Evolutionary conservation across 1,140 invertebrate genomes (phyloP).

Genomic region (Atopsyche davidsoni): DNA sequence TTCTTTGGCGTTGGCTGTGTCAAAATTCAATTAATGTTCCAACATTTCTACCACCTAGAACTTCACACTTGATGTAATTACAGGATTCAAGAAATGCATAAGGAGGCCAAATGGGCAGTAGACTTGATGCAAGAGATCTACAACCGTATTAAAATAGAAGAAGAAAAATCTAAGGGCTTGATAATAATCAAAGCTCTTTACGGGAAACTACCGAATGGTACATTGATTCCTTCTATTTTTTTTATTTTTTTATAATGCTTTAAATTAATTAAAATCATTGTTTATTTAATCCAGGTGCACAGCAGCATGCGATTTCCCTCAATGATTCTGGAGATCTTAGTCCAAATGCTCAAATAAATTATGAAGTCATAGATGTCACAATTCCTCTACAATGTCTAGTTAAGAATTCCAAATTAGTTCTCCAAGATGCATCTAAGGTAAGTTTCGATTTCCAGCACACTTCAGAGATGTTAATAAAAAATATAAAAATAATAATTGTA

Average conservation of each 20-base stretch:
- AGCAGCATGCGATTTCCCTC: constrained; percentile 5
- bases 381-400: constrained; percentile 90
- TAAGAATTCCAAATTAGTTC: constrained; percentile 79
- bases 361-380: constrained; percentile 84
- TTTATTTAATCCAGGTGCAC: constrained; percentile 11
- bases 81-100: constrained; percentile 69
- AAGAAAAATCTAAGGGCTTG: constrained; percentile 72
- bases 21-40: too few species aligned
- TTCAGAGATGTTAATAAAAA: too few species aligned
- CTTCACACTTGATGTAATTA: constrained; percentile 6
- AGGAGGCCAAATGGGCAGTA: constrained; percentile 77
- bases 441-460: too few species aligned
- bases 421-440: constrained; percentile 86
- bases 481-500: too few species aligned
- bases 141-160: constrained; percentile 65
- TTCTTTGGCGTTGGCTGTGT: too few species aligned
- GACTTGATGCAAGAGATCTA: constrained; percentile 84
- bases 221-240: constrained; percentile 1
- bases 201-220: constrained; percentile 55
- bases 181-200: constrained; percentile 84
- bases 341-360: constrained; percentile 27
- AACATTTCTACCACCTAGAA: too few species aligned
- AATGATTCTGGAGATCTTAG: constrained; percentile 36
- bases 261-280: background rate
- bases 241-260: background rate